Conservation (phyloP, 2,113 vertebrate genomes). For the Muntiacus reevesi region DNA sequence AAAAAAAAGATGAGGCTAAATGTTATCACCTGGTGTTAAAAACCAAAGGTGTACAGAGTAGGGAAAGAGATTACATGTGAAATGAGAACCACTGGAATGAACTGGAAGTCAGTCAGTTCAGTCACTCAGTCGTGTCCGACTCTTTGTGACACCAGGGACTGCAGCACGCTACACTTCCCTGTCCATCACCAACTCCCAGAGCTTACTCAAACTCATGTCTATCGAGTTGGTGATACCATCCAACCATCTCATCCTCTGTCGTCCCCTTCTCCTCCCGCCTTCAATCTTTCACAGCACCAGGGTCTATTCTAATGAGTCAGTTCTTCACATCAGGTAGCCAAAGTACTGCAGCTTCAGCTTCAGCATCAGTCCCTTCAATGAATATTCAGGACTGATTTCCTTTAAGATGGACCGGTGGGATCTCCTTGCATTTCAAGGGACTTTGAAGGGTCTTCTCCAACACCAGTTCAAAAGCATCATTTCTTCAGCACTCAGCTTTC, state of each 20-base stretch:
- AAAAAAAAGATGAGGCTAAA: neutral
- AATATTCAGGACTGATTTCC: neutral
- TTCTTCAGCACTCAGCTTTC: neutral
- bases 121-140: neutral
- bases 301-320: neutral
- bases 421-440: neutral
- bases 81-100: neutral
- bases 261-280: neutral
- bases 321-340: neutral
- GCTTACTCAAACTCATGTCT: neutral
- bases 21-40: neutral
- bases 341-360: neutral
- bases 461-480: neutral
- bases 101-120: neutral
- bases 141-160: neutral
- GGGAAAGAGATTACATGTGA: rapidly evolving
- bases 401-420: neutral
- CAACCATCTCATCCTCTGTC: neutral
- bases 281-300: neutral
- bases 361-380: neutral
- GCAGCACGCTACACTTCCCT: neutral
- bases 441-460: neutral
- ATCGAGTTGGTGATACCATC: neutral
- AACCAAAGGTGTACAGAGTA: neutral
- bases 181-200: neutral